Conservation (phyloP, 1,140 invertebrate genomes). For the Dinothrombium tinctorium region DNA sequence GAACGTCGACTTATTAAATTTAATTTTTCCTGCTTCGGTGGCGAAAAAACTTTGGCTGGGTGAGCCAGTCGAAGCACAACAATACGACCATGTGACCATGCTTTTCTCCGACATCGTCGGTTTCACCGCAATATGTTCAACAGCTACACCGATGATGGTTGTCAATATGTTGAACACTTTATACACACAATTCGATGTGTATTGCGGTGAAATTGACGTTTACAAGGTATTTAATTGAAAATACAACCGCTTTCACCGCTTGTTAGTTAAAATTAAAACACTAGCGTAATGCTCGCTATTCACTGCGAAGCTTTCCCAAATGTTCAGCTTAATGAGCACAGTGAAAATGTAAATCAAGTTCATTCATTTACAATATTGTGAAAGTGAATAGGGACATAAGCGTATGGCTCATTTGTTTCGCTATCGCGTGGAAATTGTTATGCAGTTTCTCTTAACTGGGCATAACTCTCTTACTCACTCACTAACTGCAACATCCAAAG, state of each 20-base stretch:
- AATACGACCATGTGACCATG: slow-evolving; percentile 75
- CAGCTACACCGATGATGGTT: slow-evolving; percentile 68
- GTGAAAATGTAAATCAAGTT: too few relatives aligned
- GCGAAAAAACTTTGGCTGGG: slow-evolving; percentile 74
- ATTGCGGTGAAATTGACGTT: slow-evolving; percentile 79
- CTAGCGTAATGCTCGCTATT: too few relatives aligned
- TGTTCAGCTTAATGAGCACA: not conserved
- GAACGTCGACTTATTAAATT: slow-evolving; percentile 73
- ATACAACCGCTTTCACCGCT: slow-evolving; percentile 17
- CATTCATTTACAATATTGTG: too few relatives aligned
- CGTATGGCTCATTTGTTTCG: too few relatives aligned
- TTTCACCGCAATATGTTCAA: slow-evolving; percentile 84
- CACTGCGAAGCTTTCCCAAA: too few relatives aligned
- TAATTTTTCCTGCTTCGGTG: slow-evolving; percentile 81
- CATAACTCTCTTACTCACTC: too few relatives aligned
- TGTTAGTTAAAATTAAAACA: too few relatives aligned
- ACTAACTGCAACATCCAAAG: too few relatives aligned
- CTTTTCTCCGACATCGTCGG: slow-evolving; percentile 98
- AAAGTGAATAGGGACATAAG: too few relatives aligned
- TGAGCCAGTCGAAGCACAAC: slow-evolving; percentile 74
- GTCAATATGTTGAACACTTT: slow-evolving; percentile 86
- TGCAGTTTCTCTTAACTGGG: too few relatives aligned
- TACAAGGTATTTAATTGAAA: slow-evolving; percentile 44
- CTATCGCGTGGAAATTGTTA: too few relatives aligned
- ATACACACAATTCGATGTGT: slow-evolving; percentile 78